Conservation (phyloP, 2,113 vertebrate species). For the Cyprinodon tularosa region DNA sequence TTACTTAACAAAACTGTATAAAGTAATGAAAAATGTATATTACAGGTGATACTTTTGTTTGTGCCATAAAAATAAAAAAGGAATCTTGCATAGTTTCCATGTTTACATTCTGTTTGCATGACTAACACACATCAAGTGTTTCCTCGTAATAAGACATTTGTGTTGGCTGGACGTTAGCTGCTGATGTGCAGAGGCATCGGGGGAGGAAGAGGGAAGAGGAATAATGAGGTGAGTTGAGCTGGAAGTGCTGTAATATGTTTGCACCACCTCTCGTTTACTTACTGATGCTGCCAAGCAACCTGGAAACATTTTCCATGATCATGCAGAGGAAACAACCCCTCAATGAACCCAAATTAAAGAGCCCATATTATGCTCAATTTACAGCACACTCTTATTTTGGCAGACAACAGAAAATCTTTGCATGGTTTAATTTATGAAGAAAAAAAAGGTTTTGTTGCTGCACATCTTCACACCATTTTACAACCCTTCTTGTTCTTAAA, state of each 20-base stretch:
- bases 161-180: slow-evolving; percentile 50
- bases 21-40: background rate
- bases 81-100: slow-evolving; percentile 1
- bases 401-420: background rate
- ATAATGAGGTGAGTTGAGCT: slow-evolving; percentile 64
- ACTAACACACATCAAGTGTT: slow-evolving; percentile 38
- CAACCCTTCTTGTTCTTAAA: background rate
- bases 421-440: background rate
- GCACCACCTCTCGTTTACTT: slow-evolving; percentile 53
- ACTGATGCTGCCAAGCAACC: slow-evolving; percentile 55
- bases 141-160: slow-evolving; percentile 44
- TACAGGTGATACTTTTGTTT: background rate
- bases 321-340: slow-evolving; percentile 26
- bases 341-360: slow-evolving; percentile 16
- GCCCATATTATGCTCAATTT: background rate
- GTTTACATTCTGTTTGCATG: slow-evolving; percentile 19
- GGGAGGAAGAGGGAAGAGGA: slow-evolving; percentile 45
- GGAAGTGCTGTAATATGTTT: slow-evolving; percentile 68
- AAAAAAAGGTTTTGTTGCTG: background rate
- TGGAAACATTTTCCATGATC: slow-evolving; percentile 53
- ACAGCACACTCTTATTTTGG: background rate
- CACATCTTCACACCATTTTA: background rate
- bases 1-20: background rate
- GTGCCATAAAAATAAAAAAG: background rate
- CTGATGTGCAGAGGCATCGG: slow-evolving; percentile 33